Percentiles rank a stretch among this genome's conserved stretches.
Conservation (phyloP, 2,888 invertebrate species). For the Blomia tropicalis region DNA sequence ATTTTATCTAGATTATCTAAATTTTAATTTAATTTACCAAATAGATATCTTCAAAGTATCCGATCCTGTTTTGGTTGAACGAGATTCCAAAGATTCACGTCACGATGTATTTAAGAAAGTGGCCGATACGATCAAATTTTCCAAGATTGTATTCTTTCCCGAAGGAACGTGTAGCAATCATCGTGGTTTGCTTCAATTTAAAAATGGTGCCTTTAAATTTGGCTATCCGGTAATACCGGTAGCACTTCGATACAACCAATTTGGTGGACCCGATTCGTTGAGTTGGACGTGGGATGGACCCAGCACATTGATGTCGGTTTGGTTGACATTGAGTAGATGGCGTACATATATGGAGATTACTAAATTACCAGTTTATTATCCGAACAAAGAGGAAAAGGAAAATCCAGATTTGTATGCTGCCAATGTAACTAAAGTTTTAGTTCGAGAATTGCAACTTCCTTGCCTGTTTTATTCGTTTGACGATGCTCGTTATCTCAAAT, state of each 20-base stretch:
- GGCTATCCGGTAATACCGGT: conserved; percentile 91
- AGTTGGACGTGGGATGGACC: conserved; percentile 51
- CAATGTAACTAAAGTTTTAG: conserved; percentile 79
- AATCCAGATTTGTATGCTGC: conserved; percentile 75
- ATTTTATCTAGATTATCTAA: neutral
- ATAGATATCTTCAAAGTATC: conserved; percentile 75
- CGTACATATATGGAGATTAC: conserved; percentile 42
- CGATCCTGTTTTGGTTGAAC: conserved; percentile 82
- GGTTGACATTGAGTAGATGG: conserved; percentile 24
- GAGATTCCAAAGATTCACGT: conserved; percentile 79
- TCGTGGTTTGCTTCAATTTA: conserved; percentile 49
- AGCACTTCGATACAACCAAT: conserved; percentile 57
- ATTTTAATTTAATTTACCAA: neutral
- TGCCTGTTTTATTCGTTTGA: conserved; percentile 19
- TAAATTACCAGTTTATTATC: conserved; percentile 77
- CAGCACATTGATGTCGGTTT: conserved; percentile 48
- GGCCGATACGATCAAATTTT: conserved; percentile 64
- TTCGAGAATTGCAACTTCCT: conserved; percentile 43
- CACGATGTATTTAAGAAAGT: conserved; percentile 73
- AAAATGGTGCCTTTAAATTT: conserved; percentile 70
- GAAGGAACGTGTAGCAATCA: conserved; percentile 89
- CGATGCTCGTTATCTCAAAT: conserved; percentile 15
- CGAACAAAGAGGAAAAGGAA: conserved; percentile 63
- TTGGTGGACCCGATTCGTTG: conserved; percentile 34
- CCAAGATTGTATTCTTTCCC: conserved; percentile 74